phyloP scores from a whole-genome alignment of 2,888 invertebrate species.

The Eurytoma adleriae region DNA sequence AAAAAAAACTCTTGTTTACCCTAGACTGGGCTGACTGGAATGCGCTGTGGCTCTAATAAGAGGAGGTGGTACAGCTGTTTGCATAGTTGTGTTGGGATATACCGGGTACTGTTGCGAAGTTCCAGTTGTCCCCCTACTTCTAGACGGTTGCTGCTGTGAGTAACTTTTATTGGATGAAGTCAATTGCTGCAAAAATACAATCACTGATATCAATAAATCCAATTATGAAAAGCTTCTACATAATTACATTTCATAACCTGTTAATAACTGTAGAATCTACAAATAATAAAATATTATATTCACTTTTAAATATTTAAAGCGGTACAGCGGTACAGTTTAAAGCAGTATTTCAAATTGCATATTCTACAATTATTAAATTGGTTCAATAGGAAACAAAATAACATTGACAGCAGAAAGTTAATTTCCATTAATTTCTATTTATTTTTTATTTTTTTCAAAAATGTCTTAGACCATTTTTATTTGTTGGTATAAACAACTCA shows the following conservation, averaged over 20 bases:
- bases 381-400: no score
- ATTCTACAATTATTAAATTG: no score
- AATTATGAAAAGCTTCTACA: not conserved
- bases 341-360: no score
- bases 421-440: no score
- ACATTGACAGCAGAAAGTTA: no score
- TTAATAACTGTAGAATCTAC: no score
- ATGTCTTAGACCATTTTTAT: no score
- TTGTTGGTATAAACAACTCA: no score
- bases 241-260: not conserved
- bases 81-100: conserved; percentile 73
- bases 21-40: conserved; percentile 75
- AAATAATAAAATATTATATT: no score
- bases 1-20: conserved; percentile 67
- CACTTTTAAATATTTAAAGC: no score
- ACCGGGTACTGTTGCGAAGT: conserved; percentile 70
- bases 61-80: conserved; percentile 76
- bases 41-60: conserved; percentile 77
- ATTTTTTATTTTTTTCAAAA: no score
- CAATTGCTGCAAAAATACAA: conserved; percentile 62
- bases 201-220: not conserved
- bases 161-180: conserved; percentile 67
- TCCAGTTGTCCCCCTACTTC: conserved; percentile 71
- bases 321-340: no score
- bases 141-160: conserved; percentile 65